Evolutionary conservation across 1,140 invertebrate genomes (phyloP).

Genomic region (Zaprionus taronus): DNA sequence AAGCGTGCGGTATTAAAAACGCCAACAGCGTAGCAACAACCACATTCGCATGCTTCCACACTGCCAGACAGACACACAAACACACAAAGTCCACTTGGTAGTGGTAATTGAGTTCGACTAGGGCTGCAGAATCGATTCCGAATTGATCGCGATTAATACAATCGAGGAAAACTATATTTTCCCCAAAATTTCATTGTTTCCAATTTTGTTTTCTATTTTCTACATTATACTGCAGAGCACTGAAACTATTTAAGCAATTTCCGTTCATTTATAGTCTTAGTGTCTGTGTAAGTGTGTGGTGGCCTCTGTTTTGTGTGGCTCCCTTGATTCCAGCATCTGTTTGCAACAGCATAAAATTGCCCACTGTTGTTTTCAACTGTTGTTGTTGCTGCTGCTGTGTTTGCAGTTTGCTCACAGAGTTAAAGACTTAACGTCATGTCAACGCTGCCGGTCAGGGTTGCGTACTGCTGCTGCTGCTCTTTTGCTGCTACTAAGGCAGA

Average conservation of each 20-base stretch:
- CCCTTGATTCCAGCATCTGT: constrained; percentile 53
- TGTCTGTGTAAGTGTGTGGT: background rate
- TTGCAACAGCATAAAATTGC: constrained; percentile 53
- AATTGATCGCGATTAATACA: constrained; percentile 14
- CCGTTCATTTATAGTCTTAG: background rate
- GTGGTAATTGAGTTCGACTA: constrained; percentile 10
- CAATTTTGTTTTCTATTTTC: background rate
- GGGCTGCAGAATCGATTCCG: constrained; percentile 9
- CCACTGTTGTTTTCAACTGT: constrained; percentile 10
- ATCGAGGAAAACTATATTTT: background rate
- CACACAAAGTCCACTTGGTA: background rate
- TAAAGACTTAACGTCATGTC: constrained; percentile 76
- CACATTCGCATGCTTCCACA: constrained; percentile 25
- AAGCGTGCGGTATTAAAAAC: constrained; percentile 80
- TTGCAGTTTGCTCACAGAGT: constrained; percentile 68
- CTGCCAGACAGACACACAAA: constrained; percentile 18
- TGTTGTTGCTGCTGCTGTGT: constrained; percentile 30
- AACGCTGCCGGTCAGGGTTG: constrained; percentile 54
- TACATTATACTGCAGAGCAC: background rate
- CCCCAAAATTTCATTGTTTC: background rate
- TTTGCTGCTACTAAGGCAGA: constrained; percentile 1
- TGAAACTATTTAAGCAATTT: constrained; percentile 8
- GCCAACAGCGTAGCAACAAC: constrained; percentile 70
- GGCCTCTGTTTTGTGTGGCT: background rate
- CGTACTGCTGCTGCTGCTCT: constrained; percentile 10